Percentiles rank a stretch among this genome's conserved stretches.
Evolutionary conservation across 1,140 invertebrate species (phyloP).

Genomic region (Vanessa atalanta): DNA sequence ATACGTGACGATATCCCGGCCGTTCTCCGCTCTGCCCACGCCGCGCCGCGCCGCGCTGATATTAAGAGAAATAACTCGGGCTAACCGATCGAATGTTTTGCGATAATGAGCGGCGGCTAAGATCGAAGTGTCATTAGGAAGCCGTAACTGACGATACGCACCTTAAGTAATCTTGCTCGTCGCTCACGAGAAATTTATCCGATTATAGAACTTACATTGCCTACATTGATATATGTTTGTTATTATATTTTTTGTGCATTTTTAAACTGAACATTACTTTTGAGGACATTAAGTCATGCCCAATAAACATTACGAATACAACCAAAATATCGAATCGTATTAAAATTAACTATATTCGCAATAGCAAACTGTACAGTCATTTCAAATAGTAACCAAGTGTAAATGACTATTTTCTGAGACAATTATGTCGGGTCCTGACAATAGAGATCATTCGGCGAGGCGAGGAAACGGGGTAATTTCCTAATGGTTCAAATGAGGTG

Average conservation of each 20-base stretch:
- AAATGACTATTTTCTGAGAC: slow-evolving; percentile 29
- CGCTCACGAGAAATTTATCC: slow-evolving; percentile 60
- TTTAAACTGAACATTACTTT: not conserved
- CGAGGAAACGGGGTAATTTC: slow-evolving; percentile 63
- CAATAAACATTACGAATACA: not conserved
- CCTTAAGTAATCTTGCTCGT: slow-evolving; percentile 68
- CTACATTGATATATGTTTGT: not conserved
- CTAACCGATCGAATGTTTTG: slow-evolving; percentile 75
- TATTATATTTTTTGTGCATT: not conserved
- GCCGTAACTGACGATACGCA: slow-evolving; percentile 70
- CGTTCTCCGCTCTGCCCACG: slow-evolving; percentile 60
- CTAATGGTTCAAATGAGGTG: slow-evolving; percentile 65
- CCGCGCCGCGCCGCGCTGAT: slow-evolving; percentile 54
- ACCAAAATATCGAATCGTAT: not conserved
- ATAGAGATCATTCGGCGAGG: slow-evolving; percentile 56
- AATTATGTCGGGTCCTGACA: slow-evolving; percentile 48
- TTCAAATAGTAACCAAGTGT: slow-evolving; percentile 16
- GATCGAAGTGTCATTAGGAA: slow-evolving; percentile 79
- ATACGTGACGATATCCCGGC: slow-evolving; percentile 78
- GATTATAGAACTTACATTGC: slow-evolving; percentile 22
- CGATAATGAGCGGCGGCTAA: slow-evolving; percentile 73
- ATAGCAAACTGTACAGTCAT: not conserved
- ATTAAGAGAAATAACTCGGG: slow-evolving; percentile 77
- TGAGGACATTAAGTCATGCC: not conserved
- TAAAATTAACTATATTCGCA: not conserved